A percentile compares a stretch with the other conserved stretches of the same genome.
Conservation (phyloP, 2,888 invertebrate genomes). For the Tenthredo distinguenda region DNA sequence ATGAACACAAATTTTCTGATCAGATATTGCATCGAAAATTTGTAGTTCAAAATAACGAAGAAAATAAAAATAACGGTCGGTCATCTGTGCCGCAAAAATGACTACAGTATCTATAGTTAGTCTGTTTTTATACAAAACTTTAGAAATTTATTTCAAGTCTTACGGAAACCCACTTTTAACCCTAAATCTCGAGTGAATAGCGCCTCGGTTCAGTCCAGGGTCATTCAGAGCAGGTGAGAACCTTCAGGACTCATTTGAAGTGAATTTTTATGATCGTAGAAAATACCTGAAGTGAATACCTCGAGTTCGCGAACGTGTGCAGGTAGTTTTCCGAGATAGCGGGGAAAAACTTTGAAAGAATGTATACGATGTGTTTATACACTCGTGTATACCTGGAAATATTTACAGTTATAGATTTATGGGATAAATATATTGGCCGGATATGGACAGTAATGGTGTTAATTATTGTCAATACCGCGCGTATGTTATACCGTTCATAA, state of each 20-base stretch:
- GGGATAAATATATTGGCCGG: not conserved
- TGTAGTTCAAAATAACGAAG: not conserved
- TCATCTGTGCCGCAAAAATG: too few species aligned
- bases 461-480: not conserved
- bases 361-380: not conserved
- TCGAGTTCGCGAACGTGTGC: not conserved
- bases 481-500: not conserved
- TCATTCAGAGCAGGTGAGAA: not conserved
- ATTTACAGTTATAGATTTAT: not conserved
- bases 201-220: slow-evolving; percentile 19
- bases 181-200: slow-evolving; percentile 21
- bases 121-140: not conserved
- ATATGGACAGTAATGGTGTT: not conserved
- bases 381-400: not conserved
- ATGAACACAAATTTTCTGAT: not conserved
- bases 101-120: not conserved
- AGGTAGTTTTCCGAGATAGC: not conserved
- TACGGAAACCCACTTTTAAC: not conserved
- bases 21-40: too few species aligned
- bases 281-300: not conserved
- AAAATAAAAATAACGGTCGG: not conserved
- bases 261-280: not conserved
- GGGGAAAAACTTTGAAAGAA: not conserved
- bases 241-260: not conserved
- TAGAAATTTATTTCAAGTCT: not conserved